A percentile compares a stretch with the other conserved stretches of the same genome.
Conservation (phyloP, 1,140 invertebrate species). For the Ladona fulva region DNA sequence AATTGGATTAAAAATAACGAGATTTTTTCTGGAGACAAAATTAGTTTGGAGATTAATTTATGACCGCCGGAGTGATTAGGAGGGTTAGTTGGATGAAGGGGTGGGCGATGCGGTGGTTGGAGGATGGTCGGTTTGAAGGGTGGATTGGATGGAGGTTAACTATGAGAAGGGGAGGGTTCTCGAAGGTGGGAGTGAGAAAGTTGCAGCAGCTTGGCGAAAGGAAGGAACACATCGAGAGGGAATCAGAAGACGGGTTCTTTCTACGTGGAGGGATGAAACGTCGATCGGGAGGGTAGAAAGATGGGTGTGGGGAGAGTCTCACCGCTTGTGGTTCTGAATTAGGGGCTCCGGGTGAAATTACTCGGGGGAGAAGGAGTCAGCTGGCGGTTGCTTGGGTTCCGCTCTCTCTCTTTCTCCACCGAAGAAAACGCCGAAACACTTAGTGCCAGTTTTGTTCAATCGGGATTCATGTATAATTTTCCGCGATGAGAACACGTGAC, state of each 20-base stretch:
- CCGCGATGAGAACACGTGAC: too few species aligned
- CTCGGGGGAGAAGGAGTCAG: not conserved
- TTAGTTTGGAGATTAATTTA: conserved; percentile 7
- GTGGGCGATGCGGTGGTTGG: not conserved
- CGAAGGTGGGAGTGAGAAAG: not conserved
- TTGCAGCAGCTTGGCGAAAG: not conserved
- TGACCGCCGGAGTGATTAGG: not conserved
- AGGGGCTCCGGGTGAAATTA: not conserved
- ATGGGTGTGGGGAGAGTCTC: not conserved
- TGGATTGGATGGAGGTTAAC: too few species aligned
- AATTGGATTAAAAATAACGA: not conserved
- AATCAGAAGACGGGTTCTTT: not conserved
- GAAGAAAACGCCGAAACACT: not conserved
- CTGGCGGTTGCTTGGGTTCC: not conserved
- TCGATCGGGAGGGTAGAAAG: not conserved
- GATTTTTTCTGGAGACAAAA: not conserved
- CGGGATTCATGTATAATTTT: too few species aligned
- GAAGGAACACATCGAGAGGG: not conserved
- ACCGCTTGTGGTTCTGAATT: not conserved
- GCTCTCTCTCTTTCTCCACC: too few species aligned
- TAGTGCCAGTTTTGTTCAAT: not conserved
- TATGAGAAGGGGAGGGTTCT: not conserved
- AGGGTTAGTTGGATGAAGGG: not conserved
- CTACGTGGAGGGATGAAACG: not conserved
- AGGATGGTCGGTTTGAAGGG: too few species aligned